These are phyloP conservation scores for Ellobium chinense DNA, from an alignment of 2,888 invertebrate genomes.

Conservation along the genomic window DNA sequence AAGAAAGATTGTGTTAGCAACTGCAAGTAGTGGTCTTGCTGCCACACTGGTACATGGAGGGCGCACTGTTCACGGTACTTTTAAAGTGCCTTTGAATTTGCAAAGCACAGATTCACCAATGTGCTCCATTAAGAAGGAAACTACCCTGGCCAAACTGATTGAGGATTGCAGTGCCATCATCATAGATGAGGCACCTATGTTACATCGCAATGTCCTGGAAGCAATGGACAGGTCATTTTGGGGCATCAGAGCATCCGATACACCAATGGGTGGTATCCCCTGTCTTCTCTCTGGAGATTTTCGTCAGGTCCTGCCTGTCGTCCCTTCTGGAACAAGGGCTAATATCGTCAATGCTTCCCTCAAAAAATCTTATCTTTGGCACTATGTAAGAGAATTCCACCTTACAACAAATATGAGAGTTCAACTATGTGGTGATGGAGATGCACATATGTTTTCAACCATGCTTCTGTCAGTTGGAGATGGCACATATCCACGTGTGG, in stretches of 20 bases:
- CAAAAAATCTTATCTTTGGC: no score
- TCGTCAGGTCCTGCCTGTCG: no score
- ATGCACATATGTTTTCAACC: no score
- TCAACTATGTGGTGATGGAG: no score
- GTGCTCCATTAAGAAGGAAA: slow-evolving; percentile 2
- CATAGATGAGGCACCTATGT: slow-evolving; percentile 20
- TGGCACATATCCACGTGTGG: no score
- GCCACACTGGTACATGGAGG: background rate
- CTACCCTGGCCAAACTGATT: background rate
- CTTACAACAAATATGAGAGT: no score
- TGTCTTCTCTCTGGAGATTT: background rate
- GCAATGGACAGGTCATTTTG: background rate
- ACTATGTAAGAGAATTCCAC: no score
- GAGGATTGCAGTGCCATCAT: slow-evolving; percentile 9
- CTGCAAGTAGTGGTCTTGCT: slow-evolving; percentile 13
- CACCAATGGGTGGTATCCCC: slow-evolving; percentile 1
- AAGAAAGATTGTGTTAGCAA: background rate
- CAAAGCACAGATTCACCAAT: background rate
- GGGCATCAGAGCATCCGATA: background rate
- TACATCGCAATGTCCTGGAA: background rate
- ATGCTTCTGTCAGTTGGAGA: no score
- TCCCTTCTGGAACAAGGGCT: no score
- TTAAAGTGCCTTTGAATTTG: background rate
- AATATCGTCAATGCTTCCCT: no score
- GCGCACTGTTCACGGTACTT: slow-evolving; percentile 1